Percentiles rank a stretch among this genome's conserved stretches.
Evolutionary conservation across 2,797 vertebrate species (phyloP).

Genomic region (Parauchenoglanis punctatus): DNA sequence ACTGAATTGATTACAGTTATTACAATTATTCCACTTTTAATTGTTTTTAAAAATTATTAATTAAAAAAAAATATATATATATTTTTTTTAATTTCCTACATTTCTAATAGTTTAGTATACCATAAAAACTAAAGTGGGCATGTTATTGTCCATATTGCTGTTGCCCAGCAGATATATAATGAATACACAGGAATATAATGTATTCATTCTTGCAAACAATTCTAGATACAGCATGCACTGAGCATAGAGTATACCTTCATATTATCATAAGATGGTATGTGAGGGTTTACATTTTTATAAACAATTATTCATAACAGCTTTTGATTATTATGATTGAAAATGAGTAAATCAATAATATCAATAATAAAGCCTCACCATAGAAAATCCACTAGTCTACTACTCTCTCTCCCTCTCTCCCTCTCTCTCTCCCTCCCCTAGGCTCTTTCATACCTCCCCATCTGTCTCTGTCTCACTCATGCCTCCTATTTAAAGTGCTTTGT

Average conservation of each 20-base stretch:
- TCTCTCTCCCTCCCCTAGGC: constrained; percentile 28
- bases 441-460: constrained; percentile 51
- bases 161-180: background rate
- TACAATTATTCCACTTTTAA: background rate
- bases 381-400: background rate
- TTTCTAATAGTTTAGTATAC: background rate
- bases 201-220: background rate
- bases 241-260: background rate
- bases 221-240: background rate
- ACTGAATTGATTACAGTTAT: background rate
- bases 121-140: background rate
- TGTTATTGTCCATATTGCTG: background rate
- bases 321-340: constrained; percentile 25
- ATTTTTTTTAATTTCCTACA: too few species aligned
- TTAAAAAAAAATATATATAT: too few species aligned
- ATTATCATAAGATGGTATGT: background rate
- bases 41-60: too few species aligned
- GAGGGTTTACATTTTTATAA: background rate
- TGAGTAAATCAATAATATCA: background rate
- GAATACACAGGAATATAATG: background rate
- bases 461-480: constrained; percentile 61
- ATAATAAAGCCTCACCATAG: background rate
- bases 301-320: background rate
- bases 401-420: background rate
- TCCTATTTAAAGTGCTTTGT: constrained; percentile 71